A percentile compares a stretch with the other conserved stretches of the same genome.
These are phyloP conservation scores for Carassius gibelio DNA, from an alignment of 2,113 vertebrate species.

Conservation along the genomic window DNA sequence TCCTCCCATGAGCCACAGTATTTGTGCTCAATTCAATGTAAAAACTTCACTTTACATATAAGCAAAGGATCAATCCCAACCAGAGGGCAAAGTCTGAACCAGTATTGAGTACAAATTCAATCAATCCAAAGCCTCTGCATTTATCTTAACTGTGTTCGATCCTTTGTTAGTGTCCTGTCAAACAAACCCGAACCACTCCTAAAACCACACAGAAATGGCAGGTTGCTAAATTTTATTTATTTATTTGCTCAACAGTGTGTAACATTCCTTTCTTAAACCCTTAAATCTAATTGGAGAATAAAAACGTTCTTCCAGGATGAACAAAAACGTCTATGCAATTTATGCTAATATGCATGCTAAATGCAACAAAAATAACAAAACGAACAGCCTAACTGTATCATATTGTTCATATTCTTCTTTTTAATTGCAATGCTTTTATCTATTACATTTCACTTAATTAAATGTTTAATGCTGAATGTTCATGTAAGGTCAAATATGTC, in stretches of 20 bases:
- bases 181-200: background rate
- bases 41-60: slow-evolving; percentile 1
- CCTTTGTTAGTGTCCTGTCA: background rate
- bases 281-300: no score
- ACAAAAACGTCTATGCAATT: background rate
- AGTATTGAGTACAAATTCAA: background rate
- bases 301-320: no score
- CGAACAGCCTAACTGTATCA: background rate
- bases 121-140: background rate
- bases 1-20: background rate
- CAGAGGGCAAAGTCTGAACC: background rate
- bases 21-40: background rate
- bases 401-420: background rate
- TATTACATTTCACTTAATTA: background rate
- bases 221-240: no score
- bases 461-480: background rate
- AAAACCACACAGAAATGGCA: background rate
- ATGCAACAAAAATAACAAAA: background rate
- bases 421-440: background rate
- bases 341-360: background rate
- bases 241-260: no score
- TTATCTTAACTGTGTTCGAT: background rate
- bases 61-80: background rate
- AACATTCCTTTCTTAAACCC: no score
- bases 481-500: background rate